phyloP scores from a whole-genome alignment of 2,797 vertebrate species.

The Melanotaenia nigrans region DNA sequence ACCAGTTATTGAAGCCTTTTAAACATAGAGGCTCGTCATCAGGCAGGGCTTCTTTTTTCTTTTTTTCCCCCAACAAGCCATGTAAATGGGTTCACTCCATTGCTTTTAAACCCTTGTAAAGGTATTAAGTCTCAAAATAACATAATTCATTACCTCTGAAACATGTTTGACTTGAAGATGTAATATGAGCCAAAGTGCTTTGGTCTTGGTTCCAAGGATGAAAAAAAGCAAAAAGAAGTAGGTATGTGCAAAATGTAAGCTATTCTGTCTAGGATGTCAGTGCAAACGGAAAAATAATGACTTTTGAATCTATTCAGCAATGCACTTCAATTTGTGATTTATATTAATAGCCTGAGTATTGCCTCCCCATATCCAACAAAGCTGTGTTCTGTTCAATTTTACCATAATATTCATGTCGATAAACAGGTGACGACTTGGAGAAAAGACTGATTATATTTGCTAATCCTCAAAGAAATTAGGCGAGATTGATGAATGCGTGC shows the following conservation, averaged over 20 bases:
- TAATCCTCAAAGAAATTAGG: conserved; percentile 80
- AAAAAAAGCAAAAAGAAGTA: conserved; percentile 21
- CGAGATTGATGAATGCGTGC: conserved; percentile 75
- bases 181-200: conserved; percentile 60
- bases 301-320: conserved; percentile 69
- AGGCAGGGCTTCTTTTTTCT: conserved; percentile 43
- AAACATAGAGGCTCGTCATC: conserved; percentile 60
- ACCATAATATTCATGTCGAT: conserved; percentile 70
- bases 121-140: conserved; percentile 74
- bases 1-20: conserved; percentile 73
- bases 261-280: conserved; percentile 55
- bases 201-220: conserved; percentile 42
- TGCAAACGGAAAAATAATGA: conserved; percentile 70
- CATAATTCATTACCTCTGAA: conserved; percentile 74
- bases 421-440: conserved; percentile 75
- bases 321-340: conserved; percentile 69
- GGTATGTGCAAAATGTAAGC: conserved; percentile 58
- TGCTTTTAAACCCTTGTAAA: conserved; percentile 70
- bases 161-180: conserved; percentile 61
- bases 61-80: conserved; percentile 40
- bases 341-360: conserved; percentile 68
- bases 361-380: conserved; percentile 50
- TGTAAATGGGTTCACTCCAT: conserved; percentile 72
- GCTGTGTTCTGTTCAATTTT: conserved; percentile 67
- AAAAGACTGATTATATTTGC: conserved; percentile 78